These are phyloP conservation scores for Ophioninae sp. DNA, from an alignment of 2,888 invertebrate species.

Conservation along the genomic window DNA sequence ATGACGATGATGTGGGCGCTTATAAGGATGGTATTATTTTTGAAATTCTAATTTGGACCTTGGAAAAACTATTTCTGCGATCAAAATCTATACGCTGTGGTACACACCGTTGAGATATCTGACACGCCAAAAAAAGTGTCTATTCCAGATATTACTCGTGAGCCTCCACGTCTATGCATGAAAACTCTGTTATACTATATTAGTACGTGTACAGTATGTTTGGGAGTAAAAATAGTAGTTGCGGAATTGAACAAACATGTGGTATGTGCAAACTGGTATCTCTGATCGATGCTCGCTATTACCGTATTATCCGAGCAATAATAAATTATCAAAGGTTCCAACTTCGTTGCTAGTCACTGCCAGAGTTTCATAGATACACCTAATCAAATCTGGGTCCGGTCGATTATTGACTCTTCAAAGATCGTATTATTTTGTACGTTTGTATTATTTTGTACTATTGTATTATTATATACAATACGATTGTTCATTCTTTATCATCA, in stretches of 20 bases:
- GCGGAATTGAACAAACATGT: constrained; percentile 9
- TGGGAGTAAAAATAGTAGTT: constrained; percentile 1
- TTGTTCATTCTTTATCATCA: neutral
- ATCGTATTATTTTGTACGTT: no score
- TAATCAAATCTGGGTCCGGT: constrained; percentile 26
- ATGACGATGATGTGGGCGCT: neutral
- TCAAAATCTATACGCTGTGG: neutral
- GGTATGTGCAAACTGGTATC: constrained; percentile 6
- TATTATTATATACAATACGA: neutral
- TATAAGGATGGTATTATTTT: neutral
- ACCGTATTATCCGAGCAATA: constrained; percentile 13
- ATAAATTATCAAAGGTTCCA: constrained; percentile 23
- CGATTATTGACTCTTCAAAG: neutral
- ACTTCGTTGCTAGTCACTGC: neutral
- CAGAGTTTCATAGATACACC: constrained; percentile 8
- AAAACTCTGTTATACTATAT: neutral
- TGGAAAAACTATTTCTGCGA: neutral
- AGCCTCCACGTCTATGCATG: neutral
- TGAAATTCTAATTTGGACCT: neutral
- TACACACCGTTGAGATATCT: neutral
- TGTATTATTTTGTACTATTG: no score
- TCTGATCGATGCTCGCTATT: constrained; percentile 7
- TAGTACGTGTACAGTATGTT: neutral
- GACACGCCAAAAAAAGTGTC: neutral
- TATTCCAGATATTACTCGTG: neutral